Percentiles rank a stretch among this genome's conserved stretches.
phyloP scores from a whole-genome alignment of 35 echinoderm and acorn worm genomes.

The Stichopus chloronotus region DNA sequence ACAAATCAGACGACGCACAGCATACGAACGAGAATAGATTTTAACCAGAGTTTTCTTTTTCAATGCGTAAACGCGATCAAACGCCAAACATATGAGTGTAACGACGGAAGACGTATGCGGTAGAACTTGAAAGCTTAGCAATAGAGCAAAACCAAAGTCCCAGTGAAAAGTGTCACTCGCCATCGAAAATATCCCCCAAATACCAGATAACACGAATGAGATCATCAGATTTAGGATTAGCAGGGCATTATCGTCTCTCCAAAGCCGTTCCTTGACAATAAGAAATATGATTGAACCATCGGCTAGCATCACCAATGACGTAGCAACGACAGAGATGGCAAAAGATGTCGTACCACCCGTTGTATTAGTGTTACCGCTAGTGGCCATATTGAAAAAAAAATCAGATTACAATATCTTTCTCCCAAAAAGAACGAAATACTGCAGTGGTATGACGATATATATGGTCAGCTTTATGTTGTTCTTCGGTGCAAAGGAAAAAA shows the following conservation, averaged over 20 bases:
- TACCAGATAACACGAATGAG: background rate
- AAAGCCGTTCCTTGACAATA: constrained; percentile 26
- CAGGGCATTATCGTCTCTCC: constrained; percentile 44
- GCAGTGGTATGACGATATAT: no score
- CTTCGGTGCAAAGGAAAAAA: no score
- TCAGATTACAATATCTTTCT: no score
- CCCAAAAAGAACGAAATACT: no score
- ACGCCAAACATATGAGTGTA: background rate
- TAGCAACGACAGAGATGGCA: background rate
- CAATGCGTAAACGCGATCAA: constrained; percentile 1
- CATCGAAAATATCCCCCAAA: background rate
- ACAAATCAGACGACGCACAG: background rate
- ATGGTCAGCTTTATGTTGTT: no score
- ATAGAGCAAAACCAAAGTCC: background rate
- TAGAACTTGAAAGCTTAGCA: background rate
- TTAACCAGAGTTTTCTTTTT: constrained; percentile 47
- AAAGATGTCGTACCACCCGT: background rate
- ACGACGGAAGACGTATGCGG: background rate
- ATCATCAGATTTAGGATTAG: constrained; percentile 35
- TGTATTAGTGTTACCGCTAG: background rate
- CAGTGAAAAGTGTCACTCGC: background rate
- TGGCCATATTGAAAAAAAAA: background rate
- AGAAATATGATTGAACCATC: constrained; percentile 2
- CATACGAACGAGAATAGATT: constrained; percentile 7
- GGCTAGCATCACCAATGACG: background rate